A percentile compares a stretch with the other conserved stretches of the same genome.
phyloP scores from a whole-genome alignment of 64 coral and sea anemone species.

The Pocillopora damicornis region DNA sequence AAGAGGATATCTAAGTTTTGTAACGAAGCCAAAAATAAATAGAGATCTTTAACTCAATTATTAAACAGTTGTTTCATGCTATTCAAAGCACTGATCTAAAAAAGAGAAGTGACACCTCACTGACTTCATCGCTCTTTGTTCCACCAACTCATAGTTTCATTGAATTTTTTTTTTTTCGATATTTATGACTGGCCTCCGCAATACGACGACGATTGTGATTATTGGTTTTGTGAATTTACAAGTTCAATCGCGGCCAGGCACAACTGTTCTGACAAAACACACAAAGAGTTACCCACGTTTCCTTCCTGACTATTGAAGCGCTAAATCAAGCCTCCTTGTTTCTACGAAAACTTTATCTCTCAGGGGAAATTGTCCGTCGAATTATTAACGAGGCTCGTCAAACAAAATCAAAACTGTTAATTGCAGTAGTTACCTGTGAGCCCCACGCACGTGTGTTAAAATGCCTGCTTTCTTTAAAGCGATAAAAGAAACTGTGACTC shows the following conservation, averaged over 20 bases:
- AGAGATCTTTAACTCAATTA: neutral
- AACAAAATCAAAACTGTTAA: neutral
- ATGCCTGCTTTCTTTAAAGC: neutral
- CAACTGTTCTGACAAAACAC: slow-evolving; percentile 6
- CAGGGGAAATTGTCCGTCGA: neutral
- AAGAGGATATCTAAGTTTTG: neutral
- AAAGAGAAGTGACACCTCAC: neutral
- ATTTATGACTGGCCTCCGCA: neutral
- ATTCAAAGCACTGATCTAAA: neutral
- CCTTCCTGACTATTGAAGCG: neutral
- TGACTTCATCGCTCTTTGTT: slow-evolving; percentile 1
- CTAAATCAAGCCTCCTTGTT: neutral
- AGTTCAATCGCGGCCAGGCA: neutral
- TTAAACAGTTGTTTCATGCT: neutral
- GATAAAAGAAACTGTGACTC: neutral
- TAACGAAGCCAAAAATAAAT: neutral
- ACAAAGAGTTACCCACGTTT: slow-evolving; percentile 6
- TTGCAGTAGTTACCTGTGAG: neutral
- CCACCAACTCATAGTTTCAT: neutral
- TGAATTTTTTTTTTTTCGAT: neutral
- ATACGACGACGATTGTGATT: neutral
- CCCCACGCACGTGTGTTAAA: slow-evolving; percentile 4
- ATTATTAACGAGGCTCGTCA: neutral
- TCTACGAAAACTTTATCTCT: neutral
- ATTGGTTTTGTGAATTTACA: neutral